phyloP scores from a whole-genome alignment of 2,797 vertebrate genomes.

The Centropyge bicolor region DNA sequence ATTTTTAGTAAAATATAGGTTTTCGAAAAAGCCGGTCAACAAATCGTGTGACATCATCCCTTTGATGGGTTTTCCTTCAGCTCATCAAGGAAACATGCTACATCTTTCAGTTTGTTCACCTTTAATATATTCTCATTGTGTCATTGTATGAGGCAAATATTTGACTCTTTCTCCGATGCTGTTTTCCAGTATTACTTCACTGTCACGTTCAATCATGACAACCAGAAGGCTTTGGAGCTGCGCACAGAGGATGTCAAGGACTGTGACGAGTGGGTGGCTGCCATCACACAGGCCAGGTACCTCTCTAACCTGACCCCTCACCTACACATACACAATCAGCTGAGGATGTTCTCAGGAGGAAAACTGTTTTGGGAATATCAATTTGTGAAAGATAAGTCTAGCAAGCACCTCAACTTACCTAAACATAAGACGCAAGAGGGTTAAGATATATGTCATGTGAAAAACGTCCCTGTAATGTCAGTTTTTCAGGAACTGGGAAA shows the following conservation, averaged over 20 bases:
- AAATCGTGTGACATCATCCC: not conserved
- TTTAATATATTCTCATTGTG: constrained; percentile 10
- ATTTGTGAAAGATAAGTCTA: not conserved
- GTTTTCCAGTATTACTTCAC: constrained; percentile 94
- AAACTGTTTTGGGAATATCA: constrained; percentile 2
- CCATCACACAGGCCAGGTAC: constrained; percentile 97
- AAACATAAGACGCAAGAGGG: not conserved
- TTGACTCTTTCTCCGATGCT: constrained; percentile 33
- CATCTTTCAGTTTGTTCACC: not conserved
- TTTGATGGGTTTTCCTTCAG: not conserved
- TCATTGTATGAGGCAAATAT: constrained; percentile 6
- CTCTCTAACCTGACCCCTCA: constrained; percentile 41
- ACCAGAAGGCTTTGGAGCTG: constrained; percentile 96
- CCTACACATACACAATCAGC: constrained; percentile 26
- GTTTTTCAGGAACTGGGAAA: not conserved
- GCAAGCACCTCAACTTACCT: not conserved
- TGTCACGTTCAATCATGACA: constrained; percentile 95
- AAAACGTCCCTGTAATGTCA: not conserved
- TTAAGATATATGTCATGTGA: not conserved
- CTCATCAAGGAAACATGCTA: not conserved
- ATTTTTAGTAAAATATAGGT: not conserved
- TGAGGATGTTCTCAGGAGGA: not conserved
- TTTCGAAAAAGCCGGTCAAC: not conserved
- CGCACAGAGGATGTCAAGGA: constrained; percentile 96
- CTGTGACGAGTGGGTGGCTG: constrained; percentile 97